Conservation (phyloP, 2,888 invertebrate genomes). For the Sabatieria punctata region DNA sequence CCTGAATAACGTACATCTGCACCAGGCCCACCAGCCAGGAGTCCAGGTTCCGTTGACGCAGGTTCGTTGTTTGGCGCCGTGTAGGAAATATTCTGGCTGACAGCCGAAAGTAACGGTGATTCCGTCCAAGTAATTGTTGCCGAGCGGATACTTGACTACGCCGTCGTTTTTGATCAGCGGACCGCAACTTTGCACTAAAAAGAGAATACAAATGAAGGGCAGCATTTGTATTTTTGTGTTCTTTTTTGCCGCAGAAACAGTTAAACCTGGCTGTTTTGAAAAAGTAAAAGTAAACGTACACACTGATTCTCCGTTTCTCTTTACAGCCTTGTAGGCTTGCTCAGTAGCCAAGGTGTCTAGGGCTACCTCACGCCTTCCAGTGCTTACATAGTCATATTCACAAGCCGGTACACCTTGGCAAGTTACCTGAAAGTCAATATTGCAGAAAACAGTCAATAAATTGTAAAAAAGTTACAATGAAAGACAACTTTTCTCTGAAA, state of each 20-base stretch:
- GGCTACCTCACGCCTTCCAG: constrained; percentile 19
- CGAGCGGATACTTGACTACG: constrained; percentile 20
- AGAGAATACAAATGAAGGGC: no score
- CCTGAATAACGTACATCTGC: constrained; percentile 20
- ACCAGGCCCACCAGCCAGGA: constrained; percentile 22
- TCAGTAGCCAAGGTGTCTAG: constrained; percentile 16
- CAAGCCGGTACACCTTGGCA: constrained; percentile 15
- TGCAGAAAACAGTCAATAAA: no score
- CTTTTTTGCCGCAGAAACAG: no score
- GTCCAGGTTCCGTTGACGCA: constrained; percentile 22
- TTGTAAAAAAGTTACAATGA: no score
- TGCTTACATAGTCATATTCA: constrained; percentile 18
- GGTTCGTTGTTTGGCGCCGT: constrained; percentile 16
- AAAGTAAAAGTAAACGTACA: no score
- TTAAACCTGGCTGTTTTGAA: no score
- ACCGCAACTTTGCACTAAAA: constrained; percentile 17
- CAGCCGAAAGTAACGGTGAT: constrained; percentile 19
- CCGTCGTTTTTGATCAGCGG: constrained; percentile 17
- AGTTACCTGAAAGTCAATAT: constrained; percentile 10
- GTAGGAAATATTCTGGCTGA: constrained; percentile 20
- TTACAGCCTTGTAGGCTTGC: constrained; percentile 8
- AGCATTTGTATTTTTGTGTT: no score
- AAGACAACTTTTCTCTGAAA: no score
- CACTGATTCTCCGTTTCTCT: constrained; percentile 4
- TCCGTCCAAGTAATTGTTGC: constrained; percentile 21